Percentiles rank a stretch among this genome's conserved stretches.
Conservation (phyloP, 2,113 vertebrate species). For the Apistogramma diplotaenia region DNA sequence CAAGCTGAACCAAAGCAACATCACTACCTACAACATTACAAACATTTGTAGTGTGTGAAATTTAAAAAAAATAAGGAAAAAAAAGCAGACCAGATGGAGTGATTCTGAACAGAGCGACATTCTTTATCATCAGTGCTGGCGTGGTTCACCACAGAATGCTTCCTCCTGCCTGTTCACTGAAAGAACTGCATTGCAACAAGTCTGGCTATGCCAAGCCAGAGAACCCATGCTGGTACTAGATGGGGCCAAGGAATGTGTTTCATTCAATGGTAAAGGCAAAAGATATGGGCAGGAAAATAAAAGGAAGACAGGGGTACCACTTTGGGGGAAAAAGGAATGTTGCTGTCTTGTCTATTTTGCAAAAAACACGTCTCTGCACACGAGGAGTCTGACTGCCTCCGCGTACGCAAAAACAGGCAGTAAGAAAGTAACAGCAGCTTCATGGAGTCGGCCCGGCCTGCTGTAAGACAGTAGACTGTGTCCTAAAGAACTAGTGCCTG, state of each 20-base stretch:
- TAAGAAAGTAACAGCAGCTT: background rate
- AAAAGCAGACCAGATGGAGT: slow-evolving; percentile 9
- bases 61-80: background rate
- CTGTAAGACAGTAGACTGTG: background rate
- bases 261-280: slow-evolving; percentile 56
- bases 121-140: slow-evolving; percentile 61
- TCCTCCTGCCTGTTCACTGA: slow-evolving; percentile 67
- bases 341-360: slow-evolving; percentile 2
- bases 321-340: background rate
- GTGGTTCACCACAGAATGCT: slow-evolving; percentile 56
- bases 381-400: background rate
- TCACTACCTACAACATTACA: background rate
- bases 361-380: slow-evolving; percentile 14
- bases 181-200: slow-evolving; percentile 67
- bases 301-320: background rate
- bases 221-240: slow-evolving; percentile 77
- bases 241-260: slow-evolving; percentile 74
- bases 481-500: background rate
- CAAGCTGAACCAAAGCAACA: background rate
- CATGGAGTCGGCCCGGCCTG: background rate
- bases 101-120: slow-evolving; percentile 47
- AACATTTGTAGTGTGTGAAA: slow-evolving; percentile 12
- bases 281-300: slow-evolving; percentile 33
- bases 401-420: background rate
- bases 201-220: slow-evolving; percentile 72